phyloP scores from a whole-genome alignment of 2,797 vertebrate genomes.

The Gouania willdenowi region DNA sequence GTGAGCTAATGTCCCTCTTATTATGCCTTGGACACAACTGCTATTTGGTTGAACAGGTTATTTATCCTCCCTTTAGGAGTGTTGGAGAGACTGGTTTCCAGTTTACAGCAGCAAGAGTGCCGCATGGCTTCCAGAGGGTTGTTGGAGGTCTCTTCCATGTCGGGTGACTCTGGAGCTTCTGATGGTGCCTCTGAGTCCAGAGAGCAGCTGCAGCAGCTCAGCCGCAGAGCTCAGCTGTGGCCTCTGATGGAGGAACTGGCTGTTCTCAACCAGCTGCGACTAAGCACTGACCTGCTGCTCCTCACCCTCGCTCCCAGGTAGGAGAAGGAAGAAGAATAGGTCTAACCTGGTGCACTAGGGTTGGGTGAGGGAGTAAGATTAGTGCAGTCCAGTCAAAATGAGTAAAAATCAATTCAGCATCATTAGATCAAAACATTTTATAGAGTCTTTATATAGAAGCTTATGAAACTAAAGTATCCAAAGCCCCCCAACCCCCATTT shows the following conservation, averaged over 20 bases:
- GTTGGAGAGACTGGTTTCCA: slow-evolving; percentile 74
- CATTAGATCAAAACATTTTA: too few relatives aligned
- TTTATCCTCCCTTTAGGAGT: slow-evolving; percentile 48
- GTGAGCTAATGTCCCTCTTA: slow-evolving; percentile 66
- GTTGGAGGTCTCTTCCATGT: slow-evolving; percentile 24
- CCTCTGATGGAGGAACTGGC: slow-evolving; percentile 87
- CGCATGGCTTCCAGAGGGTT: slow-evolving; percentile 79
- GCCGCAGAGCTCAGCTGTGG: slow-evolving; percentile 85
- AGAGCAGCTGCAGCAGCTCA: slow-evolving; percentile 76
- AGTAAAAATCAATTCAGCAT: too few relatives aligned
- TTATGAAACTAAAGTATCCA: too few relatives aligned
- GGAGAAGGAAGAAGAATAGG: too few relatives aligned
- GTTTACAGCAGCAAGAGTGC: slow-evolving; percentile 77
- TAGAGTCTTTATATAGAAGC: too few relatives aligned
- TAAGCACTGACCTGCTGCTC: slow-evolving; percentile 78
- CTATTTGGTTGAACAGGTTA: too few relatives aligned
- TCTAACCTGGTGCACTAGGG: too few relatives aligned
- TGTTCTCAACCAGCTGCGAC: slow-evolving; percentile 85
- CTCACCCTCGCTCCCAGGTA: slow-evolving; percentile 68
- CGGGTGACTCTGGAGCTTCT: slow-evolving; percentile 35
- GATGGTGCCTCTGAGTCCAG: slow-evolving; percentile 33
- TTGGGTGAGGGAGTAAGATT: too few relatives aligned
- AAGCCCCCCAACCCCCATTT: too few relatives aligned
- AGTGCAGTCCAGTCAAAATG: too few relatives aligned
- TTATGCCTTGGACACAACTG: too few relatives aligned